A percentile compares a stretch with the other conserved stretches of the same genome.
These are phyloP conservation scores for Epizoanthus stellaris DNA, from an alignment of 92 coral and sea anemone genomes.

Conservation along the genomic window DNA sequence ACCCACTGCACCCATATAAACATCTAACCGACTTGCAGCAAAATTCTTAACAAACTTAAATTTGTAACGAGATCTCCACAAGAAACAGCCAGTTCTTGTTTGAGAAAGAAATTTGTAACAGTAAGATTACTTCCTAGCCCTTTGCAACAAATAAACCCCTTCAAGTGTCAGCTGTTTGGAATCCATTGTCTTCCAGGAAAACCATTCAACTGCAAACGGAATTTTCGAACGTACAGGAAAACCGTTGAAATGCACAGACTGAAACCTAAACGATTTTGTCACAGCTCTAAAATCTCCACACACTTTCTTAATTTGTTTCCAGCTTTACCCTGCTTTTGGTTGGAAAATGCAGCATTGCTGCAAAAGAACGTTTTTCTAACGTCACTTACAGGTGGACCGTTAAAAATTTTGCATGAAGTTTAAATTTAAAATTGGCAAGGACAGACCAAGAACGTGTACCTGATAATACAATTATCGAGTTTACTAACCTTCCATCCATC, in stretches of 20 bases:
- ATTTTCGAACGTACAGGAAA: conserved; percentile 66
- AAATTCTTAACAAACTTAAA: neutral
- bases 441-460: conserved; percentile 54
- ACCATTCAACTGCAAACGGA: conserved; percentile 89
- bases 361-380: conserved; percentile 32
- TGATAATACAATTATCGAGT: conserved; percentile 57
- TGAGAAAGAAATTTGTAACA: neutral
- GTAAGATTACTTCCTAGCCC: conserved; percentile 24
- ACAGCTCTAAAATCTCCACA: neutral
- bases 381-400: conserved; percentile 73
- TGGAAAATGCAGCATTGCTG: neutral
- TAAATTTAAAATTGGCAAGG: conserved; percentile 84
- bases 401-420: conserved; percentile 72
- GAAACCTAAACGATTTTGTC: conserved; percentile 38
- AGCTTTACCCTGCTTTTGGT: neutral
- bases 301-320: conserved; percentile 21
- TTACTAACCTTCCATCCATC: conserved; percentile 98
- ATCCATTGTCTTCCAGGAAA: conserved; percentile 90
- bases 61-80: neutral
- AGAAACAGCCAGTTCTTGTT: neutral
- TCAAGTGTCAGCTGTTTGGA: conserved; percentile 89
- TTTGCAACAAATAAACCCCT: conserved; percentile 36
- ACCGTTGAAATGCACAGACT: conserved; percentile 87
- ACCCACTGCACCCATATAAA: neutral
- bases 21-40: neutral